Percentiles rank a stretch among this genome's conserved stretches.
Conservation (phyloP, 2,888 invertebrate species). For the Epirrita christyi region DNA sequence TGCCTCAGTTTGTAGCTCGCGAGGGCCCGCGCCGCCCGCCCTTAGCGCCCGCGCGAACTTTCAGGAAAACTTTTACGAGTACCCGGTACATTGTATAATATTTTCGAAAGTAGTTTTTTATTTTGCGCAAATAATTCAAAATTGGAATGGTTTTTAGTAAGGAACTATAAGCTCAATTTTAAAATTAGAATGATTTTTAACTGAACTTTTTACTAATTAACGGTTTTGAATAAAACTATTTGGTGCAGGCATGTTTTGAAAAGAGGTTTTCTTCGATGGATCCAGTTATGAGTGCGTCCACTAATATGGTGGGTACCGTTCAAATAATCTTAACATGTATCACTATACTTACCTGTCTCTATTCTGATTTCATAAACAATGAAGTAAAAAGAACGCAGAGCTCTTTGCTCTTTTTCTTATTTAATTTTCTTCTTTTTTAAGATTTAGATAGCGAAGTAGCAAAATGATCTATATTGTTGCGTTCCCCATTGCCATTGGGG, state of each 20-base stretch:
- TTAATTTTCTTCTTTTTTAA: too few relatives aligned
- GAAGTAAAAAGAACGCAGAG: too few relatives aligned
- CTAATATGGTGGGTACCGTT: slow-evolving; percentile 34
- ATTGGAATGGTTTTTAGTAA: neutral
- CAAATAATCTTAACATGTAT: neutral
- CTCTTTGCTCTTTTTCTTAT: too few relatives aligned
- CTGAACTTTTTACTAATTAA: neutral
- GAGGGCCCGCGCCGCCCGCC: slow-evolving; percentile 54
- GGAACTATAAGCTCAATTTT: neutral
- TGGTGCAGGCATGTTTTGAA: slow-evolving; percentile 8
- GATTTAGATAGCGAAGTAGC: too few relatives aligned
- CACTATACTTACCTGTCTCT: neutral
- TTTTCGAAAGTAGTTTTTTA: slow-evolving; percentile 1
- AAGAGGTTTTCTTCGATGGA: slow-evolving; percentile 11
- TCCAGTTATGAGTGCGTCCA: slow-evolving; percentile 27
- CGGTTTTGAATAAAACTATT: slow-evolving; percentile 11
- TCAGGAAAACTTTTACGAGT: slow-evolving; percentile 36
- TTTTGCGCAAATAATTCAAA: neutral
- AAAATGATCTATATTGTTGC: too few relatives aligned
- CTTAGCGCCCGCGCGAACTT: slow-evolving; percentile 27
- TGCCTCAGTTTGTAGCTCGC: slow-evolving; percentile 46
- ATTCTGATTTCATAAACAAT: neutral
- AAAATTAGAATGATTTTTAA: slow-evolving; percentile 1
- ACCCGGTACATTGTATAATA: neutral
- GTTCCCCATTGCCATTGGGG: too few relatives aligned